A percentile compares a stretch with the other conserved stretches of the same genome.
These are phyloP conservation scores for Pandion haliaetus DNA, from an alignment of 2,113 vertebrate genomes.

Conservation along the genomic window DNA sequence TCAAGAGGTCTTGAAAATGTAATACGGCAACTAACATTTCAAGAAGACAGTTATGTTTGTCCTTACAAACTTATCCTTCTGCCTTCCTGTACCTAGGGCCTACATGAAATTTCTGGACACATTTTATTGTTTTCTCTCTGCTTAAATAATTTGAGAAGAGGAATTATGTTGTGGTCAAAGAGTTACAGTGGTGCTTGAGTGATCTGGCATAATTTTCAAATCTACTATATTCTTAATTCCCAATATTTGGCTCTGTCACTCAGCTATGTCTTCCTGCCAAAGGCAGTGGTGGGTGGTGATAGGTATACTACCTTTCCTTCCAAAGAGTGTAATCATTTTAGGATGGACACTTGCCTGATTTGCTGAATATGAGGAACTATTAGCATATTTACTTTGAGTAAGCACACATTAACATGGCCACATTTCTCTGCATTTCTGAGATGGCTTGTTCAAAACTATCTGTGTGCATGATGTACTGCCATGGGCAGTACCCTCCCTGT, in stretches of 20 bases:
- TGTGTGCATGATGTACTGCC: background rate
- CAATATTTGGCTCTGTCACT: background rate
- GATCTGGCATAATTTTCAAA: background rate
- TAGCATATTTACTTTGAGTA: background rate
- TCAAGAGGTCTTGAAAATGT: conserved; percentile 6
- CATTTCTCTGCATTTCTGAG: background rate
- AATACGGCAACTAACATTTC: background rate
- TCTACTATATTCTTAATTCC: background rate
- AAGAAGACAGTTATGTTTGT: background rate
- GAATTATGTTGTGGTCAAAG: background rate
- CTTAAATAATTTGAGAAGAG: background rate
- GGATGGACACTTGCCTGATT: background rate
- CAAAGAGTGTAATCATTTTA: background rate
- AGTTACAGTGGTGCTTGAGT: background rate
- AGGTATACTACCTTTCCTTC: background rate
- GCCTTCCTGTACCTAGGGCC: background rate
- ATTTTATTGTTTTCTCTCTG: background rate
- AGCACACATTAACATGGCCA: background rate
- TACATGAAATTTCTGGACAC: background rate
- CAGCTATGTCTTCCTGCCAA: background rate
- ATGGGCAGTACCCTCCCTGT: background rate
- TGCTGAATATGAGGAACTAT: background rate
- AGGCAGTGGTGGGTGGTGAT: background rate
- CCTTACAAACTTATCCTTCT: background rate
- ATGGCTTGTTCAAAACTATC: background rate